These are phyloP conservation scores for Rhinogobio ventralis DNA, from an alignment of 2,797 vertebrate species.

Conservation along the genomic window DNA sequence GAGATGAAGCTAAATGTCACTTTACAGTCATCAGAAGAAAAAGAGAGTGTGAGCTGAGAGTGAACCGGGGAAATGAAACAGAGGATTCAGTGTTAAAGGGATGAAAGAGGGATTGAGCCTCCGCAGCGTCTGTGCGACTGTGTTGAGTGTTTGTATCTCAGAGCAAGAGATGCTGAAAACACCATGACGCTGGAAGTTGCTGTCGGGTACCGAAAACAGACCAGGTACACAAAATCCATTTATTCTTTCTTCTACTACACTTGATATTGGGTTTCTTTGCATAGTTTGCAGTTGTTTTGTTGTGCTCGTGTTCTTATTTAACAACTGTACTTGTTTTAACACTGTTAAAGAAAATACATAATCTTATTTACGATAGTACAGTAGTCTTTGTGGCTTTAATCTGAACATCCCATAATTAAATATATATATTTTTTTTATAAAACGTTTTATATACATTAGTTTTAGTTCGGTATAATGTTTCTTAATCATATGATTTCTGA, in stretches of 20 bases:
- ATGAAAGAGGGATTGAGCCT: conserved; percentile 42
- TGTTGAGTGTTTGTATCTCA: background rate
- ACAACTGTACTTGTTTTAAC: background rate
- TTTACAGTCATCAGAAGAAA: conserved; percentile 1
- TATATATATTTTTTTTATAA: no score
- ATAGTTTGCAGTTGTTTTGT: background rate
- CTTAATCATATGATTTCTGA: no score
- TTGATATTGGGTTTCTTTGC: background rate
- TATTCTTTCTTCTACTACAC: background rate
- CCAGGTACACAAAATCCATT: conserved; percentile 16
- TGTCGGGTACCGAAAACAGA: conserved; percentile 27
- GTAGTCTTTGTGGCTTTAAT: background rate
- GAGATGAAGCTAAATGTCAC: conserved; percentile 27
- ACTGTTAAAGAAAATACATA: background rate
- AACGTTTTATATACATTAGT: no score
- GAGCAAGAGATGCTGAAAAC: conserved; percentile 5
- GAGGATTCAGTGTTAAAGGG: conserved; percentile 41
- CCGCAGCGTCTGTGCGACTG: background rate
- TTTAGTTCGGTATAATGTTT: no score
- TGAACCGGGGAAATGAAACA: conserved; percentile 11
- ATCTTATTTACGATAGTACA: background rate
- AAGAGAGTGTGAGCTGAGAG: background rate
- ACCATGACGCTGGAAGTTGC: conserved; percentile 38
- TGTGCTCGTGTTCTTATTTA: background rate
- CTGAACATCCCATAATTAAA: no score